Conservation (phyloP, 2,888 invertebrate genomes). For the Gari tellinella region DNA sequence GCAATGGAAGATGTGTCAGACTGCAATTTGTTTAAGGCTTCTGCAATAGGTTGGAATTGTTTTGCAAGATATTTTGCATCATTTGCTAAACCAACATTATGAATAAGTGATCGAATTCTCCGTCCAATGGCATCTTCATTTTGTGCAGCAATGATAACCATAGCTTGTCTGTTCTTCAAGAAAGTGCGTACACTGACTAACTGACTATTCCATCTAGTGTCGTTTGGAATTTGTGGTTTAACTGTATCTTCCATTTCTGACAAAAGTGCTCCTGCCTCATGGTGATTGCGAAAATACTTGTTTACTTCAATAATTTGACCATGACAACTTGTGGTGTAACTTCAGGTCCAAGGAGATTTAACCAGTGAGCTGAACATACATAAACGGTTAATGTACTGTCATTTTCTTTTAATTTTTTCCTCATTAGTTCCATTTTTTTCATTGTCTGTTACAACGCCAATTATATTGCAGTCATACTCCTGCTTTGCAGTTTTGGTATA, state of each 20-base stretch:
- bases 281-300: conserved; percentile 48
- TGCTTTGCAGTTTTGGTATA: conserved; percentile 17
- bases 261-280: conserved; percentile 16
- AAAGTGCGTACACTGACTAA: conserved; percentile 24
- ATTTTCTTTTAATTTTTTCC: conserved; percentile 14
- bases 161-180: conserved; percentile 16
- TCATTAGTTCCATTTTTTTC: conserved; percentile 38
- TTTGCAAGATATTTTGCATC: conserved; percentile 34
- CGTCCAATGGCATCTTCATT: conserved; percentile 47
- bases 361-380: conserved; percentile 39
- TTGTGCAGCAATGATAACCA: conserved; percentile 30
- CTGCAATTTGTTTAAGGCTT: conserved; percentile 19
- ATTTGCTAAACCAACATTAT: conserved; percentile 43
- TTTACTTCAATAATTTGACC: conserved; percentile 37
- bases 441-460: conserved; percentile 42
- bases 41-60: conserved; percentile 30
- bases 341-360: conserved; percentile 36
- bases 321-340: conserved; percentile 39
- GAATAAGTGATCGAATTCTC: conserved; percentile 34
- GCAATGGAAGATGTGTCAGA: conserved; percentile 32
- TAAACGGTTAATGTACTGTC: conserved; percentile 19
- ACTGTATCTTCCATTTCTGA: conserved; percentile 19
- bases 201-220: conserved; percentile 45
- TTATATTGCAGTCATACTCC: conserved; percentile 34
- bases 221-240: conserved; percentile 26